Evolutionary conservation across 2,888 invertebrate genomes (phyloP).

Genomic region (Galerucella pusilla): DNA sequence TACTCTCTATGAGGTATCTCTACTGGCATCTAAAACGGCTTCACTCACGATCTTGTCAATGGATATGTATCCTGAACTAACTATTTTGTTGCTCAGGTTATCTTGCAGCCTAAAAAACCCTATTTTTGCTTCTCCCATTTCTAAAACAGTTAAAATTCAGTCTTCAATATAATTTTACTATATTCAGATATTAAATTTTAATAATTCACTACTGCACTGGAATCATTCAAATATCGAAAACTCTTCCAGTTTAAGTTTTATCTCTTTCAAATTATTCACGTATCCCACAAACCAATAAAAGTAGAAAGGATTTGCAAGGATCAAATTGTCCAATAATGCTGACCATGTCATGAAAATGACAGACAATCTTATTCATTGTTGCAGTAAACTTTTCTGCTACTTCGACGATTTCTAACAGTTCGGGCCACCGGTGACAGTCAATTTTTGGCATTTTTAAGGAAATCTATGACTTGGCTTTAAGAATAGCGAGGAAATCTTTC

Average conservation of each 20-base stretch:
- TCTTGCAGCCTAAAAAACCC: no score
- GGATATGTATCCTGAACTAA: no score
- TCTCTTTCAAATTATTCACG: slow-evolving; percentile 42
- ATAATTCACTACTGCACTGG: slow-evolving; percentile 1
- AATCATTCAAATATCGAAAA: slow-evolving; percentile 2
- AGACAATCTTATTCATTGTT: slow-evolving; percentile 40
- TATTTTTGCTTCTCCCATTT: no score
- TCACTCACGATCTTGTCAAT: no score
- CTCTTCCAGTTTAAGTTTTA: slow-evolving; percentile 27
- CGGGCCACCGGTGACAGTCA: slow-evolving; percentile 44
- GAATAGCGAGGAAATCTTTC: background rate
- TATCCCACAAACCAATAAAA: slow-evolving; percentile 40
- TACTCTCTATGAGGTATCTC: no score
- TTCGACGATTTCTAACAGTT: slow-evolving; percentile 46
- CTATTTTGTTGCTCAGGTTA: no score
- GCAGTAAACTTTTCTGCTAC: slow-evolving; percentile 47
- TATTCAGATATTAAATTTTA: background rate
- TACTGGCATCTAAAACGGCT: no score
- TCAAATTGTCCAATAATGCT: slow-evolving; percentile 45
- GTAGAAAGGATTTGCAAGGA: slow-evolving; percentile 33
- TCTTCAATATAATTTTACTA: no score
- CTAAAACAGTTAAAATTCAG: no score
- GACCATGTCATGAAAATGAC: slow-evolving; percentile 44
- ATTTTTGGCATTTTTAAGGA: slow-evolving; percentile 27
- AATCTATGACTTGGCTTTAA: slow-evolving; percentile 3